Conservation (phyloP, 2,888 invertebrate species). For the Hartigia nigra region DNA sequence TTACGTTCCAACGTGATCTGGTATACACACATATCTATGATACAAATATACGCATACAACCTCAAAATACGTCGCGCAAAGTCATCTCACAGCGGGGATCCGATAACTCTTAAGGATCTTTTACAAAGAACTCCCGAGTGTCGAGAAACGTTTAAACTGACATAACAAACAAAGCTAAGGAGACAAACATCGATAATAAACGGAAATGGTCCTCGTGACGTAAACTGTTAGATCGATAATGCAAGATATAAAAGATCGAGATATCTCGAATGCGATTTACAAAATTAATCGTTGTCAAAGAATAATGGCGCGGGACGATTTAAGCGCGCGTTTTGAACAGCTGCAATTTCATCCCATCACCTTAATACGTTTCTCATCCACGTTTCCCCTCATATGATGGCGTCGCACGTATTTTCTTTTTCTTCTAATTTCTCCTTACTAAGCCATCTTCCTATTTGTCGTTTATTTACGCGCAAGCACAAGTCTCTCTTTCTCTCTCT, state of each 20-base stretch:
- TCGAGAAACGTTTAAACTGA: background rate
- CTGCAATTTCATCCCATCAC: background rate
- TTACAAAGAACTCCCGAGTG: background rate
- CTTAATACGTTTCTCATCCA: background rate
- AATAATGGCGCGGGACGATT: background rate
- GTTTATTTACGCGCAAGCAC: slow-evolving; percentile 6
- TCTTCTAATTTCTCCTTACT: background rate
- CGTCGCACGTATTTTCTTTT: background rate
- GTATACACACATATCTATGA: background rate
- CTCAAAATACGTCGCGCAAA: background rate
- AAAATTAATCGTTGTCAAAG: background rate
- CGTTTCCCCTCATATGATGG: background rate
- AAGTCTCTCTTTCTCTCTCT: no score
- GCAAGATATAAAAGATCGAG: background rate
- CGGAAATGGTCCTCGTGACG: background rate
- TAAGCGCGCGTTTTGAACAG: background rate
- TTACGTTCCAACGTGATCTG: slow-evolving; percentile 46
- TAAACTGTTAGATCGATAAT: background rate
- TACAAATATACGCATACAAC: background rate
- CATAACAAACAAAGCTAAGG: background rate
- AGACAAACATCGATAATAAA: background rate
- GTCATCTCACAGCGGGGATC: background rate
- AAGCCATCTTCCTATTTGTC: background rate
- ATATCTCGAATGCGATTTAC: background rate
- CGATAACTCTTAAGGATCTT: background rate